Percentiles rank a stretch among this genome's conserved stretches.
Evolutionary conservation across 35 echinoderm and acorn worm species (phyloP).

Genomic region (Ophioderma brevispina): DNA sequence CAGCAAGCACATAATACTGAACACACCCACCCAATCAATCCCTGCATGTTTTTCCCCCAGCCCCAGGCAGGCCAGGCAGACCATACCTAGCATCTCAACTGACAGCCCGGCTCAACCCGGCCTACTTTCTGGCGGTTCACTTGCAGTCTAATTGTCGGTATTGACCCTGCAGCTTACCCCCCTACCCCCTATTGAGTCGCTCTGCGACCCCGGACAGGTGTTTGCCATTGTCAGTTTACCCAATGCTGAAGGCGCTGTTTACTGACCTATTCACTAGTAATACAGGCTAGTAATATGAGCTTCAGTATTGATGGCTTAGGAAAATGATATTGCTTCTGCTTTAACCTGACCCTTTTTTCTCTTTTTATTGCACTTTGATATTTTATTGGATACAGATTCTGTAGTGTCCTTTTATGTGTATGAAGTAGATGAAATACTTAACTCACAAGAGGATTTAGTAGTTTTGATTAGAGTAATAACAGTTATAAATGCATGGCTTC

Average conservation of each 20-base stretch:
- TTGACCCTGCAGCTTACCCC: neutral
- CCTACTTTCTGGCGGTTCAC: neutral
- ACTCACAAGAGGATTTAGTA: too few species aligned
- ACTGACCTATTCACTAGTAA: neutral
- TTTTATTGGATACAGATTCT: neutral
- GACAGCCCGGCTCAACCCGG: neutral
- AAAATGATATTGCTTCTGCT: neutral
- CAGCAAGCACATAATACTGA: constrained; percentile 8
- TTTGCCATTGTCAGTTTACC: constrained; percentile 8
- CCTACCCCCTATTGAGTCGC: constrained; percentile 1
- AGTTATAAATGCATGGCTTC: too few species aligned
- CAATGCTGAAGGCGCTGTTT: neutral
- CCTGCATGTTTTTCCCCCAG: neutral
- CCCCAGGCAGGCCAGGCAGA: too few species aligned
- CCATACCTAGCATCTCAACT: neutral
- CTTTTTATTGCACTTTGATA: neutral
- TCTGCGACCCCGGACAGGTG: neutral
- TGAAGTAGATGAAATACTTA: too few species aligned
- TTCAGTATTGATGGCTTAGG: neutral
- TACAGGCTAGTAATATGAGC: neutral
- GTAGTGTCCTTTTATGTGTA: too few species aligned
- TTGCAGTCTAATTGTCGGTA: neutral
- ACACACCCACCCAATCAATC: constrained; percentile 6
- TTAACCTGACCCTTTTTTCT: neutral
- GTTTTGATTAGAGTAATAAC: too few species aligned